Evolutionary conservation across 2,888 invertebrate species (phyloP).

Genomic region (Halictus ligatus): DNA sequence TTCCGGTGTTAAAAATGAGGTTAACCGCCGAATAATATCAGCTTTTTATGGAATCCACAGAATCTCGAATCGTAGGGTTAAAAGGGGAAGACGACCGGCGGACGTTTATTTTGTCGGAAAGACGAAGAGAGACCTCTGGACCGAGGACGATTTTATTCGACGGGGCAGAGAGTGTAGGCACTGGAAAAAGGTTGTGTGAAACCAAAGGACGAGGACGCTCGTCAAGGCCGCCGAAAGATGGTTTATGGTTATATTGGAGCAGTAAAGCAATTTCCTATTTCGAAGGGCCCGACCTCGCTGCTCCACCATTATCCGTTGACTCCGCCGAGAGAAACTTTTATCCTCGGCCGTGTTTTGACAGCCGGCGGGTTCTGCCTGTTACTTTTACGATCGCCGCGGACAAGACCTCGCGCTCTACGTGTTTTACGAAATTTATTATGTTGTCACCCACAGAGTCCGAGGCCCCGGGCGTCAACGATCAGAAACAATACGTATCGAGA

Average conservation of each 20-base stretch:
- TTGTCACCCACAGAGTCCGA: neutral
- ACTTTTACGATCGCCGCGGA: slow-evolving; percentile 74
- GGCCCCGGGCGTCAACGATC: neutral
- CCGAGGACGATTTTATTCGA: slow-evolving; percentile 13
- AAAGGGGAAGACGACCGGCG: neutral
- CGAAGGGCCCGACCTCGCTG: slow-evolving; percentile 42
- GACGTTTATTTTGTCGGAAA: neutral
- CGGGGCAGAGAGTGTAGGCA: neutral
- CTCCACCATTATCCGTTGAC: slow-evolving; percentile 63
- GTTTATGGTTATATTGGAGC: slow-evolving; percentile 78
- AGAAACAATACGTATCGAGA: neutral
- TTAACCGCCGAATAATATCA: too few relatives aligned
- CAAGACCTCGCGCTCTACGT: neutral
- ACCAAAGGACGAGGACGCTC: slow-evolving; percentile 54
- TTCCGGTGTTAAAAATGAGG: too few relatives aligned
- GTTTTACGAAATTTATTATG: slow-evolving; percentile 16
- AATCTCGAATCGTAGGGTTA: neutral
- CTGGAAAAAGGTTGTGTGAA: slow-evolving; percentile 26
- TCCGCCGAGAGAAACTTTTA: slow-evolving; percentile 66
- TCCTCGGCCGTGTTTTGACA: slow-evolving; percentile 79
- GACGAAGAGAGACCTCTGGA: neutral
- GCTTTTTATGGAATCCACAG: too few relatives aligned
- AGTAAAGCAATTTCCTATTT: slow-evolving; percentile 75
- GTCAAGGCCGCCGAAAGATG: slow-evolving; percentile 65
- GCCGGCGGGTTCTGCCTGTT: slow-evolving; percentile 81